Base-by-base conservation (phyloP, 2,797 vertebrate genomes). In the Sparidentex hasta region DNA sequence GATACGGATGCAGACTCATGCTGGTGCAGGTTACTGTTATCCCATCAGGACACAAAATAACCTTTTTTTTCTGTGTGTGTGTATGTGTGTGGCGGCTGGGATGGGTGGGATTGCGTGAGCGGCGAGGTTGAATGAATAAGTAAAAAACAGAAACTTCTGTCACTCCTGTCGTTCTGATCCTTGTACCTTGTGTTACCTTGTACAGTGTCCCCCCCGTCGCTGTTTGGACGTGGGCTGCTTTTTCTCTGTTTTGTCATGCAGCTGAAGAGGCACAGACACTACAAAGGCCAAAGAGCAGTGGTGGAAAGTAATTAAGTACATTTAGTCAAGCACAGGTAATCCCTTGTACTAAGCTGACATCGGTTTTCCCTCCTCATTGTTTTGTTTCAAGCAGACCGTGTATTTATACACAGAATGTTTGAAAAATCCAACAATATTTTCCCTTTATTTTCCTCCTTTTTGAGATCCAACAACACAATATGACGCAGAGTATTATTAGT, bases 1-100 rank as follows among this genome's bases (percentile, higher is more conserved):
- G 91, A 92, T 93, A 94, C 5, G 69, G 85, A 87, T 21, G 74
- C 55, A 80, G 80, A 76, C 83, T 94, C 94, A 90, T 93, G 93
- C 92, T 66, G 69, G 84, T 83, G 91, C 95, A 94, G 87, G 93
- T 88, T 70, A 76, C 77, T 88, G 81, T 84, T 82, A 81, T 77
- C 76, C 80, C 21, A 21, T 65, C 67, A 61, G 59, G 79, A 63
- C 71, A 74, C 61, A 71, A 85, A 83, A 81, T 67, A 67, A 46
- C 56, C 47, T 1, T 50, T 21, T 73, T 33, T 33, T 1, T 3
- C 41, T 41, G 65, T 41, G n/a, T 51, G 16, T 48, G 51, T 50
- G 16, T 48, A 47, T 51, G 54, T 41, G 58, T 41, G 54, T 56
- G 18, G 9, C 4, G 55, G 12, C 5, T 4, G n/a, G n/a, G 7